Evolutionary conservation across 2,797 vertebrate genomes (phyloP), one percentile per base, ranked within the genome.

Genomic region (Argyrosomus regius): DNA sequence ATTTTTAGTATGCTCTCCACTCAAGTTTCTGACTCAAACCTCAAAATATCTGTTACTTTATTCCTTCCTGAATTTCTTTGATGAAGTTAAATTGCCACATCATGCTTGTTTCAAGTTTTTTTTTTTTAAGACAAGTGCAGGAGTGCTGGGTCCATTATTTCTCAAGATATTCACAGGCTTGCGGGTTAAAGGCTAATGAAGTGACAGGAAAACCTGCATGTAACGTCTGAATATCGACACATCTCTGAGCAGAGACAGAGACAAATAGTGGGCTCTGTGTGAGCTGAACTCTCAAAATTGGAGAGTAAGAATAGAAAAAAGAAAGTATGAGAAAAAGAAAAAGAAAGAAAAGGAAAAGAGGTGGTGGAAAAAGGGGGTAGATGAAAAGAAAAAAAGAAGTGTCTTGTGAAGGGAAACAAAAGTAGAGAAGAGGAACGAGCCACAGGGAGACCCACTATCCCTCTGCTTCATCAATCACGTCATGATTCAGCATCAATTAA

Each of bases 361-460:
- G 18, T 56, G 46, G 63, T 28, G 13, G 8, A 7, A 59, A 39
- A 12, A 28, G 31, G 45, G 46, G 10, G 11, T 1, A 39, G 22
- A 24, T n/a, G 24, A 39, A 52, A 20, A 31, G 2, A 64, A n/a
- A 16, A n/a, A 65, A 61, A 58, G 5, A n/a, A 45, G 24, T 22
- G 41, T 46, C 7, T 67, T 39, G 22, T 0, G 28, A 75, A 58
- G 22, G 52, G 10, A 48, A 75, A 62, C 20, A 24, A 72, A 78
- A 65, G 22, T 3, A 61, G 73, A 54, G 7, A 28, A 39, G 4
- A 60, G 41, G 50, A 10, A 64, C 17, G 50, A 65, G 72, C 69
- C 72, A 81, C 80, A 92, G 81, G 91, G 83, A 90, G 88, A 92
- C 84, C 88, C 83, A 85, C 85, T 39, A 86, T 80, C 24, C 22